Base-by-base conservation (phyloP, 2,888 invertebrate genomes). In the Polia nebulosa region DNA sequence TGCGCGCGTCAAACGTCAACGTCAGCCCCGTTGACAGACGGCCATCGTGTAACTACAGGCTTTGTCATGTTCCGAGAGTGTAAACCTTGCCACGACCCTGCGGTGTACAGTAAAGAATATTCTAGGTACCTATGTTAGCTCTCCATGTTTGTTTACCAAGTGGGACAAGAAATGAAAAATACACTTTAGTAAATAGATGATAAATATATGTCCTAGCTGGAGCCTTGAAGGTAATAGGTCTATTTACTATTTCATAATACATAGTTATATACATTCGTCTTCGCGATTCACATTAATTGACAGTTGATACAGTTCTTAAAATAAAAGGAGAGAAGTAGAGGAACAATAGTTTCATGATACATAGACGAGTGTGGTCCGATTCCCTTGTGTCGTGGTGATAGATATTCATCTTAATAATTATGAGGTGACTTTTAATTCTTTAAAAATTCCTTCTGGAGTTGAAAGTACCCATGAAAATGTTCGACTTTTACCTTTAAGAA, bases 341-440 rank as follows among this genome's bases (percentile, higher is more conserved):
- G 82, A 82, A 82, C 82, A 75, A 80, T 60, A 69, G 58, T 67
- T 80, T 72, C 59, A 56, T 39, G 66, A 59, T 47, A 65, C 47
- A 69, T 45, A 74, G 63, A 72, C 60, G 52, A 60, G 49, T 58
- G 25, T 25, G 25, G 20, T 39, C 36, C 36, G 7, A 20, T 2
- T 44, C 29, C 7, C 49, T n/a, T 22, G 27, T 52, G 36, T 45
- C 52, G 22, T 59, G n/a, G 13, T 25, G 36, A 25, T 7, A 20
- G 3, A 20, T 11, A 25, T n/a, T 36, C 27, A 4, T 53, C 0
- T 8, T 9, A 2, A 0, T n/a, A n/a, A n/a, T n/a, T n/a, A n/a
- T n/a, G n/a, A n/a, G n/a, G n/a, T n/a, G n/a, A n/a, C n/a, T n/a
- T n/a, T n/a, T n/a, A n/a, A n/a, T n/a, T n/a, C n/a, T n/a, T n/a